phyloP scores from a whole-genome alignment of 2,797 vertebrate species.

The Chaetophractus vellerosus region DNA sequence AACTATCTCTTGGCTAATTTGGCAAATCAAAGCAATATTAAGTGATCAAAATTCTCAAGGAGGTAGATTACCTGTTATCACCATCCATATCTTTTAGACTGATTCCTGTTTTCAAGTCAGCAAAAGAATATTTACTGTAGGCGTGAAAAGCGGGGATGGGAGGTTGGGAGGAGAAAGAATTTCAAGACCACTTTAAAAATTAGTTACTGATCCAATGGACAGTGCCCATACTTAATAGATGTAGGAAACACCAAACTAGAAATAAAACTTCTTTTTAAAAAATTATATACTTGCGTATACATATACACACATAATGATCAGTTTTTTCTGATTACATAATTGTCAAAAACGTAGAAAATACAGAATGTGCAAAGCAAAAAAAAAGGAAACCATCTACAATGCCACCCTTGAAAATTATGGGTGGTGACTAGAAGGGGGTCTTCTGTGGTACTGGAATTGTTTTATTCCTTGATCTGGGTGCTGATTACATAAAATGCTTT shows the following conservation, averaged over 20 bases:
- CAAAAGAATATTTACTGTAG: conserved; percentile 3
- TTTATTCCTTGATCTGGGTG: neutral
- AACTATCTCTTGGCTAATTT: neutral
- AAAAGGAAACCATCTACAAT: neutral
- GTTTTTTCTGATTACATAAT: conserved; percentile 46
- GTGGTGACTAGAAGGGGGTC: neutral
- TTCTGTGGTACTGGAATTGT: neutral
- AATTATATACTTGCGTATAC: neutral
- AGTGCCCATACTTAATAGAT: neutral
- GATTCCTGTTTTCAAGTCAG: conserved; percentile 24
- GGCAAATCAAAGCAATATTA: conserved; percentile 39
- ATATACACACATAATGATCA: neutral
- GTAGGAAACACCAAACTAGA: neutral
- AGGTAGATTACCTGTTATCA: neutral
- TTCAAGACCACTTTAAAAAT: conserved; percentile 34
- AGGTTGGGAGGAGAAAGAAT: neutral
- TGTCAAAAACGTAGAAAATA: conserved; percentile 34
- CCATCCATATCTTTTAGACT: conserved; percentile 14
- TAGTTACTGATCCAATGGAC: conserved; percentile 15
- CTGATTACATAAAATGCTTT: neutral
- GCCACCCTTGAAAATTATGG: neutral
- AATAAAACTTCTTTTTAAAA: conserved; percentile 32
- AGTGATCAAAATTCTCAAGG: neutral
- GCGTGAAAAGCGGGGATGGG: neutral
- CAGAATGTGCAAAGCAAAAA: neutral